Evolutionary conservation across 1,140 invertebrate species (phyloP), one percentile per base, ranked within the genome.

Genomic region (Drosophila chauvacae): DNA sequence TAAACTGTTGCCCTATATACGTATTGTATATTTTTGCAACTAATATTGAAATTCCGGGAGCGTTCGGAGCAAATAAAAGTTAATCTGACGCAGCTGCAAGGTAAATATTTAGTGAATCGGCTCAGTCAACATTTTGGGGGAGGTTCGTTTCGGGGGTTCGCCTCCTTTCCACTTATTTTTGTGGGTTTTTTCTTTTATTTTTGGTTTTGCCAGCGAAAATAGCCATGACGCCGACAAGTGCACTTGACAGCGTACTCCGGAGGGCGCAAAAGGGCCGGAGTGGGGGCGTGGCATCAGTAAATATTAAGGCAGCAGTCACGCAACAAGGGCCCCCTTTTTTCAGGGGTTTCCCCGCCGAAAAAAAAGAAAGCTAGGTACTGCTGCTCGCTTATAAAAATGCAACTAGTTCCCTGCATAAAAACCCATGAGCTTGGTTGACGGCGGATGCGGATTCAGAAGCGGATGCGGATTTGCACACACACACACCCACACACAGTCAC

Each of bases 181-280:
- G 42, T 51, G 9, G 14, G 9, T 6, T 37, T 39, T 23, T 53
- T 35, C 4, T 51, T 26, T 33, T 16, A 16, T 39, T 69, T 35
- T 75, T 58, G 72, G 69, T 63, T 86, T 48, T 87, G 72, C 68
- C 60, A 61, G 59, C 68, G 76, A 87, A 87, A 87, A 87, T 87
- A 87, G 84, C 84, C 84, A 88, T 87, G 84, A 88, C 84, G 84
- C 81, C 84, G 85, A 88, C 80, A 87, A 87, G 84, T 87, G 84
- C 85, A 80, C 84, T 87, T 87, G 84, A 87, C 84, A 87, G 84
- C 77, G 72, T 85, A 78, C 84, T 88, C 72, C 80, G 44, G 57
- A 65, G 47, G 57, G 48, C n/a, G 26, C 41, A 6, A 23, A 30
- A 23, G 50, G 39, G 44, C 45, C 47, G 13, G 30, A 26, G 63